Evolutionary conservation across 37 sponge, comb jelly and placozoan species (phyloP).

Genomic region (Tethya wilhelma): DNA sequence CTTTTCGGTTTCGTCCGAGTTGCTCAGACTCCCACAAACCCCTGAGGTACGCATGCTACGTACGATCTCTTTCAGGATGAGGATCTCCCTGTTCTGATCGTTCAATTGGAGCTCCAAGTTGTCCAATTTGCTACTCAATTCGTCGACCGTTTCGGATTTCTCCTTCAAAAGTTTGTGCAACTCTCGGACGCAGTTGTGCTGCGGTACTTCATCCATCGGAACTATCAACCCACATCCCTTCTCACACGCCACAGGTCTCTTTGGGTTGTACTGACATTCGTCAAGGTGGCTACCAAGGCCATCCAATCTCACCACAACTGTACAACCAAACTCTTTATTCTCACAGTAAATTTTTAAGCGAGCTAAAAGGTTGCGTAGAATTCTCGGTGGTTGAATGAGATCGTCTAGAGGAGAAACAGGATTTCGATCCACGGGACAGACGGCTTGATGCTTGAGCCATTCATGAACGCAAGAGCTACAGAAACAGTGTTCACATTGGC

Average conservation of each 20-base stretch:
- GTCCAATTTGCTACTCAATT: slow-evolving; percentile 17
- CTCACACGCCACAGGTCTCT: slow-evolving; percentile 86
- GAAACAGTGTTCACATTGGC: slow-evolving; percentile 95
- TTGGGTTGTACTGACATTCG: slow-evolving; percentile 89
- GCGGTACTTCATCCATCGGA: slow-evolving; percentile 81
- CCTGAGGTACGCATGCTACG: slow-evolving; percentile 64
- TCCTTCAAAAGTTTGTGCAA: slow-evolving; percentile 55
- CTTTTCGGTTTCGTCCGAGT: slow-evolving; percentile 73
- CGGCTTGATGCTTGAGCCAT: slow-evolving; percentile 89
- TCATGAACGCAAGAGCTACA: slow-evolving; percentile 87
- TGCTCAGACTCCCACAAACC: slow-evolving; percentile 8
- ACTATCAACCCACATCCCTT: slow-evolving; percentile 88
- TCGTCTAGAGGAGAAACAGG: slow-evolving; percentile 65
- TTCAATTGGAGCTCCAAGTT: slow-evolving; percentile 43
- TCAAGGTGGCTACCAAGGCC: slow-evolving; percentile 70
- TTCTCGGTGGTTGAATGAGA: slow-evolving; percentile 87
- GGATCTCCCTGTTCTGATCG: slow-evolving; percentile 70
- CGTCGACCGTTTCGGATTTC: slow-evolving; percentile 35
- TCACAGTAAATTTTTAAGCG: slow-evolving; percentile 90
- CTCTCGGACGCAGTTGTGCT: slow-evolving; percentile 82
- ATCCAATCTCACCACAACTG: slow-evolving; percentile 74
- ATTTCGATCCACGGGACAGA: slow-evolving; percentile 91
- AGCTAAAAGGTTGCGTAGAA: slow-evolving; percentile 86
- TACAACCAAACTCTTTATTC: slow-evolving; percentile 88
- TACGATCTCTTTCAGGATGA: slow-evolving; percentile 78